Evolutionary conservation across 2,797 vertebrate species (phyloP).

Genomic region (Pseudochaenichthys georgianus): DNA sequence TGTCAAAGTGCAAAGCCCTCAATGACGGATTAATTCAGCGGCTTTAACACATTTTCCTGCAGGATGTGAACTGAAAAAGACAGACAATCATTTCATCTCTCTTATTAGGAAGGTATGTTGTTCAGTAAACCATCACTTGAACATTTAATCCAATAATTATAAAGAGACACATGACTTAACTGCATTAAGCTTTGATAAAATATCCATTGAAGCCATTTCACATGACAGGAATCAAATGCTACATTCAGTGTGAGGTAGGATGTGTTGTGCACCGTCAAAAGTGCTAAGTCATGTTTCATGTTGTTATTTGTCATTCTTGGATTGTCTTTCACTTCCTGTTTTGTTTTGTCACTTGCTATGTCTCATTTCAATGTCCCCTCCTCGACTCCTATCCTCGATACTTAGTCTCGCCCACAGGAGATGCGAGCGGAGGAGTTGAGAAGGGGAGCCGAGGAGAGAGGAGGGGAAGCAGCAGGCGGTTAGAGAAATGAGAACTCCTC

Average conservation of each 20-base stretch:
- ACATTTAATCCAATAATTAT: slow-evolving; percentile 55
- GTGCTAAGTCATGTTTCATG: too few species aligned
- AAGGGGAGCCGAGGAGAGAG: too few species aligned
- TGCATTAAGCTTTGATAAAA: slow-evolving; percentile 47
- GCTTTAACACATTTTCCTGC: neutral
- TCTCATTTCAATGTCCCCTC: too few species aligned
- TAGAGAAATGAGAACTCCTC: too few species aligned
- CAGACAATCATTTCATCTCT: slow-evolving; percentile 27
- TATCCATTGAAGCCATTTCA: slow-evolving; percentile 44
- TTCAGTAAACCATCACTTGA: slow-evolving; percentile 30
- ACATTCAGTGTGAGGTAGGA: slow-evolving; percentile 15
- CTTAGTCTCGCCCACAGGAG: too few species aligned
- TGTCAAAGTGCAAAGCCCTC: slow-evolving; percentile 14
- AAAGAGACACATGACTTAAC: slow-evolving; percentile 35
- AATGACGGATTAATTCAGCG: neutral
- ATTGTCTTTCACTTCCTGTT: too few species aligned
- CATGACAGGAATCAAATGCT: slow-evolving; percentile 46
- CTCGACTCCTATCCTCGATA: too few species aligned
- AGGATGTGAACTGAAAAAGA: slow-evolving; percentile 29
- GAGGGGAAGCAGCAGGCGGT: too few species aligned
- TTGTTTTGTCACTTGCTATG: too few species aligned
- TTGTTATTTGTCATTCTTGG: too few species aligned
- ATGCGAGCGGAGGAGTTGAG: too few species aligned
- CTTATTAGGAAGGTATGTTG: slow-evolving; percentile 27
- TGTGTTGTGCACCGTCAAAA: too few species aligned